phyloP scores from a whole-genome alignment of 2,113 vertebrate genomes.

The Eulemur macaco region DNA sequence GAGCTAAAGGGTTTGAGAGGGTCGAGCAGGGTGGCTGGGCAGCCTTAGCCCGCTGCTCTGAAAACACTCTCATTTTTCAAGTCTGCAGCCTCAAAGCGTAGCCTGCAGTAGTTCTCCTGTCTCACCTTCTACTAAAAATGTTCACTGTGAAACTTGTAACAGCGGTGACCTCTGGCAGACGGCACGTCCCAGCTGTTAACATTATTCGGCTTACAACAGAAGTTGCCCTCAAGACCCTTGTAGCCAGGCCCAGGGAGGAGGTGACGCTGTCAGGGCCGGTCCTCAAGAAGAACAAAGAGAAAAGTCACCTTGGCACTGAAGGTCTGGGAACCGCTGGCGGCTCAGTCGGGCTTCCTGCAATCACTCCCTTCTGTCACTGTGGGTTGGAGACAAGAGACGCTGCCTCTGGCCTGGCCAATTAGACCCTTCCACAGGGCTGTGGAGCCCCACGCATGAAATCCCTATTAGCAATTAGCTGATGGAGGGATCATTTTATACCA shows the following conservation, averaged over 20 bases:
- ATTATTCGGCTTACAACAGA: constrained; percentile 48
- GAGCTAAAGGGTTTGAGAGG: background rate
- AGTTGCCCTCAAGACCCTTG: constrained; percentile 20
- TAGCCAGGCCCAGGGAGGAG: constrained; percentile 46
- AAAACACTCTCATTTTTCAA: constrained; percentile 37
- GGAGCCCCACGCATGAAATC: background rate
- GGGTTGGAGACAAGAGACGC: background rate
- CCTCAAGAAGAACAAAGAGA: constrained; percentile 43
- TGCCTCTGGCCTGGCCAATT: background rate
- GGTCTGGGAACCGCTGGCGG: background rate
- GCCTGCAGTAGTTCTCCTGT: constrained; percentile 30
- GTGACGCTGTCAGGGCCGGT: background rate
- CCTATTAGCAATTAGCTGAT: background rate
- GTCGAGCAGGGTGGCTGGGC: background rate
- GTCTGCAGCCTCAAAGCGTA: constrained; percentile 44
- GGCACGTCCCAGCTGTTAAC: constrained; percentile 26
- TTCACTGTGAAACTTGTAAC: constrained; percentile 54
- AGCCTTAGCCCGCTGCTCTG: background rate
- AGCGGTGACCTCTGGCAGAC: constrained; percentile 59
- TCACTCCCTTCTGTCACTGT: background rate
- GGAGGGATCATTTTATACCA: background rate
- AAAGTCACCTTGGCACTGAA: constrained; percentile 36
- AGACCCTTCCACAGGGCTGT: background rate
- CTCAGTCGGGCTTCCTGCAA: background rate
- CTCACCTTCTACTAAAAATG: constrained; percentile 63